phyloP scores from a whole-genome alignment of 2,888 invertebrate genomes.

The Clanis bilineata region DNA sequence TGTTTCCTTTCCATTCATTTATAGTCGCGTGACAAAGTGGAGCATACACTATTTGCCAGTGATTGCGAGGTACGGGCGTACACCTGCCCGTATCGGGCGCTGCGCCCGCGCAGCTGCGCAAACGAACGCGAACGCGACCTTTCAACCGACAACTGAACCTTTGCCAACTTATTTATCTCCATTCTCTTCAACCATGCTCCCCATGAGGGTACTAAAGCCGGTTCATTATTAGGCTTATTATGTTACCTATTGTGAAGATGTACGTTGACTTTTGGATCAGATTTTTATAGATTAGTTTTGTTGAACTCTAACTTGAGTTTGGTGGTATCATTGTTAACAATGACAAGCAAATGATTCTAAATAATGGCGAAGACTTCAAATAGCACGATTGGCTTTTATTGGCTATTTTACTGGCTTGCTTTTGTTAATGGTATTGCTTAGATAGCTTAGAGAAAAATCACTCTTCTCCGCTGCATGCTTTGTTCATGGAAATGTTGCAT shows the following conservation, averaged over 20 bases:
- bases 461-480: too few species aligned
- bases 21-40: slow-evolving; percentile 32
- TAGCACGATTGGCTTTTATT: too few species aligned
- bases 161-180: slow-evolving; percentile 4
- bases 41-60: slow-evolving; percentile 31
- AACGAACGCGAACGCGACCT: slow-evolving; percentile 37
- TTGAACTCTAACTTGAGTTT: not conserved
- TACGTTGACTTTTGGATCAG: not conserved
- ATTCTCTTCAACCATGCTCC: slow-evolving; percentile 25
- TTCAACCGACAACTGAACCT: slow-evolving; percentile 42
- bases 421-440: too few species aligned
- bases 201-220: slow-evolving; percentile 28
- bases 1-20: not conserved
- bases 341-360: too few species aligned
- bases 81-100: slow-evolving; percentile 68
- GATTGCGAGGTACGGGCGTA: slow-evolving; percentile 28
- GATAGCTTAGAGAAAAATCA: too few species aligned
- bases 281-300: not conserved
- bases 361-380: too few species aligned
- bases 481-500: too few species aligned
- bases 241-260: not conserved
- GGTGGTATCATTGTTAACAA: too few species aligned
- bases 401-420: too few species aligned
- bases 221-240: slow-evolving; percentile 18
- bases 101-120: slow-evolving; percentile 55